These are phyloP conservation scores for Hippocampus mohnikei DNA, from an alignment of 2,113 vertebrate species.

Conservation along the genomic window DNA sequence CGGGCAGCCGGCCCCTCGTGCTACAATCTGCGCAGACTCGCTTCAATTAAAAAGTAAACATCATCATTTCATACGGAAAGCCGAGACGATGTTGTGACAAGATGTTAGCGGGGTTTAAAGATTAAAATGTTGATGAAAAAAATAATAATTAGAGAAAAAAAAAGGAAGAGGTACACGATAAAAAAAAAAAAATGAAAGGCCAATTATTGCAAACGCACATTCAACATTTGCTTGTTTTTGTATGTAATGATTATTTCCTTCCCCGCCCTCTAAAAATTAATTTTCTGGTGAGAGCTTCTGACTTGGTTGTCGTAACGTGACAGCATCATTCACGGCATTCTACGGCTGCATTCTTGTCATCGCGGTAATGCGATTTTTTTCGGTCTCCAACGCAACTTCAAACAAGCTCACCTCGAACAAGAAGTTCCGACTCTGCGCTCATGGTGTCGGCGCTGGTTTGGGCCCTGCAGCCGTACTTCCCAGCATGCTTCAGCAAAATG, in stretches of 20 bases:
- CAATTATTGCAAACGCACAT: too few relatives aligned
- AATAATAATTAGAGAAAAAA: too few relatives aligned
- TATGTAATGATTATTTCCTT: too few relatives aligned
- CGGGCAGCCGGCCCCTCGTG: background rate
- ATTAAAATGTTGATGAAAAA: background rate
- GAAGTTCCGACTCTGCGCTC: slow-evolving; percentile 86
- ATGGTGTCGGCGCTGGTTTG: slow-evolving; percentile 89
- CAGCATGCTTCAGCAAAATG: slow-evolving; percentile 92
- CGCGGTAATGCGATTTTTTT: background rate
- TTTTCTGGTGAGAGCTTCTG: too few relatives aligned
- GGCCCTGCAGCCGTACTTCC: slow-evolving; percentile 89
- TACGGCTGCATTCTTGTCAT: too few relatives aligned
- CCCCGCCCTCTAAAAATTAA: too few relatives aligned
- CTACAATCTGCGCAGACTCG: background rate
- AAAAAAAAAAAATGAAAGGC: background rate
- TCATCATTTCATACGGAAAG: background rate
- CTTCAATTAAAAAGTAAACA: background rate
- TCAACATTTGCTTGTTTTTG: too few relatives aligned
- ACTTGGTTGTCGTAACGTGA: too few relatives aligned
- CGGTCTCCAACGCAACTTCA: too few relatives aligned
- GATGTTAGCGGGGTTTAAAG: background rate
- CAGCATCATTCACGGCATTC: too few relatives aligned
- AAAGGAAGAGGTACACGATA: background rate
- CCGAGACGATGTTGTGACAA: background rate
- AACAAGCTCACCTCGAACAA: slow-evolving; percentile 85